A percentile compares a stretch with the other conserved stretches of the same genome.
Conservation (phyloP, 2,113 vertebrate species). For the Hylia prasina region DNA sequence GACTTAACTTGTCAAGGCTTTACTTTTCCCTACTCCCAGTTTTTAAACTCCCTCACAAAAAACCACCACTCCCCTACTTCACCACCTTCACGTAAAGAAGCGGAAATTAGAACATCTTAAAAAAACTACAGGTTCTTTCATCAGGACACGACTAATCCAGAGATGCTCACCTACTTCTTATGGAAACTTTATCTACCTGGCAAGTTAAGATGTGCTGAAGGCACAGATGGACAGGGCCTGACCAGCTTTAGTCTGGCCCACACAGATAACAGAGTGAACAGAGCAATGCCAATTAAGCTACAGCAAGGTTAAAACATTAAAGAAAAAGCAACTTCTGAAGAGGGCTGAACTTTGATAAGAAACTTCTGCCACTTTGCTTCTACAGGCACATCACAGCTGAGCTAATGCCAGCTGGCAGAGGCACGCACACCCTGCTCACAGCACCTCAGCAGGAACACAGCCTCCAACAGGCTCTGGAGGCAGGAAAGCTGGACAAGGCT, state of each 20-base stretch:
- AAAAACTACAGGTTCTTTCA: neutral
- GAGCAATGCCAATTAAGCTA: neutral
- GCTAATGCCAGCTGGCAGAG: neutral
- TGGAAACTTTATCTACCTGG: neutral
- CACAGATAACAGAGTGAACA: neutral
- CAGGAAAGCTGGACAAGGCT: neutral
- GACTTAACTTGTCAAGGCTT: neutral
- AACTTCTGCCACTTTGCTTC: neutral
- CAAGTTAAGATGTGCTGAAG: neutral
- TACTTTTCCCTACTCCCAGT: neutral
- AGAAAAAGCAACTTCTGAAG: neutral
- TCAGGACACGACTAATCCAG: neutral
- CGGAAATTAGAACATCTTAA: neutral
- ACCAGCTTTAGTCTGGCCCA: neutral
- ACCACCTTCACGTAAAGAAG: neutral
- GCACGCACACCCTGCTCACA: neutral
- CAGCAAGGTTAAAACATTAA: neutral
- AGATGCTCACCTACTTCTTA: neutral
- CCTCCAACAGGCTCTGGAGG: neutral
- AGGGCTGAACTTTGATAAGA: neutral
- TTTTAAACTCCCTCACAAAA: neutral
- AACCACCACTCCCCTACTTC: neutral
- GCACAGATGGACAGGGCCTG: neutral
- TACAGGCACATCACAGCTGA: neutral
- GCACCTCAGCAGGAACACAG: neutral